A percentile compares a stretch with the other conserved stretches of the same genome.
These are phyloP conservation scores for Loripinus fragilis DNA, from an alignment of 2,888 invertebrate genomes.

Conservation along the genomic window DNA sequence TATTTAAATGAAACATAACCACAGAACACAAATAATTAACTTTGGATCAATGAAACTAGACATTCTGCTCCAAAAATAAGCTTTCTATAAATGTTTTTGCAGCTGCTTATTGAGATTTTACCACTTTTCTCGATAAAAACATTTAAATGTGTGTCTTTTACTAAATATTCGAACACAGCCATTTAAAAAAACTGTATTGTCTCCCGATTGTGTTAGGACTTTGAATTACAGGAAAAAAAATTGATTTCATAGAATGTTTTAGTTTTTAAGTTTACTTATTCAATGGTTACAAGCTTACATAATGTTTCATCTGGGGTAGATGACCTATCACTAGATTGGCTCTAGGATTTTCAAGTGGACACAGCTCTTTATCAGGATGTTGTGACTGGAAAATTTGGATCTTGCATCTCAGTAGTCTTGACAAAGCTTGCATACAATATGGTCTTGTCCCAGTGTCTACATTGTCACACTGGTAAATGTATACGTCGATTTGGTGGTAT, in stretches of 20 bases:
- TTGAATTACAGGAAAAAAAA: not conserved
- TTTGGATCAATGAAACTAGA: not conserved
- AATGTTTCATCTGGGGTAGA: slow-evolving; percentile 31
- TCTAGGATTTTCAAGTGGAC: not conserved
- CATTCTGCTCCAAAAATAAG: not conserved
- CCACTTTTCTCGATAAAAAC: not conserved
- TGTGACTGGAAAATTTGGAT: slow-evolving; percentile 29
- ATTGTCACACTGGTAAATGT: too few relatives aligned
- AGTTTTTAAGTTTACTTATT: not conserved
- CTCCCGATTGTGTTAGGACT: too few relatives aligned
- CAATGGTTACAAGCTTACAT: slow-evolving; percentile 32
- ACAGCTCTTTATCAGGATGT: not conserved
- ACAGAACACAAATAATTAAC: not conserved
- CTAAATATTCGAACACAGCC: not conserved
- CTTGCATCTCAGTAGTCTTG: slow-evolving; percentile 5
- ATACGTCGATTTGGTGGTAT: too few relatives aligned
- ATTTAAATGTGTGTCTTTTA: not conserved
- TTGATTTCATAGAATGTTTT: not conserved
- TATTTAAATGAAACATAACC: not conserved
- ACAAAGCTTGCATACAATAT: slow-evolving; percentile 7
- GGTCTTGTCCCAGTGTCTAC: too few relatives aligned
- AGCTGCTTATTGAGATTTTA: too few relatives aligned
- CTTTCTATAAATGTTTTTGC: too few relatives aligned
- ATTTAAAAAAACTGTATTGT: not conserved
- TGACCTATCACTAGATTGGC: slow-evolving; percentile 20